Evolutionary conservation across 1,140 invertebrate species (phyloP).

Genomic region (Chrysopa pallens): DNA sequence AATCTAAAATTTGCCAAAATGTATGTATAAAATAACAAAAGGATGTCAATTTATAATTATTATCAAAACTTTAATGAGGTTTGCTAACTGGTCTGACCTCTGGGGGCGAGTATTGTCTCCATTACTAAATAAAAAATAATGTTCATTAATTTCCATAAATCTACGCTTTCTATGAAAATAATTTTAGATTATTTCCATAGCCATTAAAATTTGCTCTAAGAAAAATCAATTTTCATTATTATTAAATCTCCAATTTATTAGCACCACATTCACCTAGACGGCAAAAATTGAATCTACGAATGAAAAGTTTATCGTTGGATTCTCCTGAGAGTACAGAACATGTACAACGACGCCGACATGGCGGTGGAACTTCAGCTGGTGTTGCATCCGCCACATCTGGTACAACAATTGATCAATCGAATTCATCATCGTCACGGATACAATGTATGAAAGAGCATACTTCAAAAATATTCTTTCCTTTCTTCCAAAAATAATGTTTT

Average conservation of each 20-base stretch:
- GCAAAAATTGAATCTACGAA: slow-evolving; percentile 87
- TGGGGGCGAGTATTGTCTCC: no score
- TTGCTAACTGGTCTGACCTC: no score
- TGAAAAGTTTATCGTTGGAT: slow-evolving; percentile 94
- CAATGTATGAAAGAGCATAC: slow-evolving; percentile 20
- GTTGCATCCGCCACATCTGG: background rate
- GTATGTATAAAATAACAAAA: no score
- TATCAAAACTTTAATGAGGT: no score
- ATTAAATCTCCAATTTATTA: slow-evolving; percentile 24
- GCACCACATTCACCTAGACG: slow-evolving; percentile 88
- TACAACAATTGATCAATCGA: background rate
- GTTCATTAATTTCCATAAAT: no score
- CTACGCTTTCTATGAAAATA: no score
- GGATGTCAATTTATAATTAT: no score
- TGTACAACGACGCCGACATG: slow-evolving; percentile 44
- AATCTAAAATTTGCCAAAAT: no score
- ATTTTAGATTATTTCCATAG: no score
- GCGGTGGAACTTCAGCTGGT: slow-evolving; percentile 24
- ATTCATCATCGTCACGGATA: slow-evolving; percentile 20
- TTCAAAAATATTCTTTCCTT: background rate
- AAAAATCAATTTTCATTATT: background rate
- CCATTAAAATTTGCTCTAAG: no score
- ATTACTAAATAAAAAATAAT: no score
- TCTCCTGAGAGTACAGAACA: slow-evolving; percentile 85
- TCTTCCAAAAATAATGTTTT: background rate